A percentile compares a stretch with the other conserved stretches of the same genome.
Conservation (phyloP, 2,888 invertebrate species). For the Rhyacophila evoluta region DNA sequence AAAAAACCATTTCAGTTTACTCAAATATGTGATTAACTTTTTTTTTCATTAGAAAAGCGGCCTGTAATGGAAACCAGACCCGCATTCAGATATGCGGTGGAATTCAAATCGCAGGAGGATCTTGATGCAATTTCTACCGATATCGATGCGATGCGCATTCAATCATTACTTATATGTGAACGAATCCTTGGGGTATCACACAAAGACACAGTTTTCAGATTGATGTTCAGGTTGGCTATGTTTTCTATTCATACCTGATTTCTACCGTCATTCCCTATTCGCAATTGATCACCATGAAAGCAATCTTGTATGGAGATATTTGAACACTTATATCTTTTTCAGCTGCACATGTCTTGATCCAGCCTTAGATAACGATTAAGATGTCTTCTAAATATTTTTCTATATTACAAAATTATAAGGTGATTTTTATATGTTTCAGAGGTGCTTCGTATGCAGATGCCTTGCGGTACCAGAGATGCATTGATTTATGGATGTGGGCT, state of each 20-base stretch:
- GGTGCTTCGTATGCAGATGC: slow-evolving; percentile 82
- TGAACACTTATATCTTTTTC: too few relatives aligned
- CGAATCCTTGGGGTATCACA: slow-evolving; percentile 88
- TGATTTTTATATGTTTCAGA: slow-evolving; percentile 59
- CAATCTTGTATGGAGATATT: too few relatives aligned
- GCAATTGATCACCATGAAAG: too few relatives aligned
- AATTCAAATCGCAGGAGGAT: slow-evolving; percentile 81
- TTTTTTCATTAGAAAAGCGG: slow-evolving; percentile 62
- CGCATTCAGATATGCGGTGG: slow-evolving; percentile 77
- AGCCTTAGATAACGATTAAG: too few relatives aligned
- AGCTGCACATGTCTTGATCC: too few relatives aligned
- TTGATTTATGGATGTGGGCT: slow-evolving; percentile 88
- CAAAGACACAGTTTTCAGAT: slow-evolving; percentile 86
- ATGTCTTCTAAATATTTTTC: too few relatives aligned
- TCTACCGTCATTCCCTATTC: too few relatives aligned
- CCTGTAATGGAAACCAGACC: slow-evolving; percentile 70
- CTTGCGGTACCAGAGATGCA: slow-evolving; percentile 83
- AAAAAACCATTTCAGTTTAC: too few relatives aligned
- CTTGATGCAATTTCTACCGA: slow-evolving; percentile 81
- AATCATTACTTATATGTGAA: slow-evolving; percentile 89
- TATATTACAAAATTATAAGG: too few relatives aligned
- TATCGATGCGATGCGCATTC: slow-evolving; percentile 87
- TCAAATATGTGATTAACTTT: too few relatives aligned
- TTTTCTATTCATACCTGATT: too few relatives aligned
- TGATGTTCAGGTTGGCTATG: slow-evolving; percentile 76